Conservation (phyloP, 2,888 invertebrate genomes). For the Tetropium fuscum region DNA sequence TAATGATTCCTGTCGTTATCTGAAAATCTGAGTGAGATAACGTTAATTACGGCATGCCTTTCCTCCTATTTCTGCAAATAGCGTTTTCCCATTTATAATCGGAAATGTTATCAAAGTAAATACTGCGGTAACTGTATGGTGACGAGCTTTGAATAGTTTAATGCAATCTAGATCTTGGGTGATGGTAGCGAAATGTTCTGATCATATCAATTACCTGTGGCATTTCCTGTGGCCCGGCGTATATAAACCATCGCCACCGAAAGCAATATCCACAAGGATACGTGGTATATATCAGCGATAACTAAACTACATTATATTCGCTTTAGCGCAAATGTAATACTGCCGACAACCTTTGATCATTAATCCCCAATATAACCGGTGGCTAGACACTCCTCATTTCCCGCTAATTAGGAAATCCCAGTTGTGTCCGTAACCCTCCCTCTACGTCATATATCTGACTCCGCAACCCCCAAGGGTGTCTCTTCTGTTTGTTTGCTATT, state of each 20-base stretch:
- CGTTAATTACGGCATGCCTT: too few species aligned
- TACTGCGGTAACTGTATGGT: too few species aligned
- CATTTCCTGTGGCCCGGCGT: neutral
- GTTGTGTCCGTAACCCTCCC: slow-evolving; percentile 13
- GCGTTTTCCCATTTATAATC: too few species aligned
- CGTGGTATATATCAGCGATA: slow-evolving; percentile 28
- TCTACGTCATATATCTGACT: neutral
- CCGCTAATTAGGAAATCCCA: slow-evolving; percentile 34
- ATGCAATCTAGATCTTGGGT: too few species aligned
- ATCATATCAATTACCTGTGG: neutral
- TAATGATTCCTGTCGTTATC: too few species aligned
- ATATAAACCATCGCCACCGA: neutral
- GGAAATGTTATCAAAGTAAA: too few species aligned
- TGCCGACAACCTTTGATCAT: slow-evolving; percentile 39
- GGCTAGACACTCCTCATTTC: slow-evolving; percentile 29
- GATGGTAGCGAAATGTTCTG: too few species aligned
- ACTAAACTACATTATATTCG: slow-evolving; percentile 32
- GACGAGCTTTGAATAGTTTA: too few species aligned
- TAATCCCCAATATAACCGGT: slow-evolving; percentile 25
- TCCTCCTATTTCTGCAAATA: too few species aligned
- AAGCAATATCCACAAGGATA: slow-evolving; percentile 15
- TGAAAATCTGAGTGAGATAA: too few species aligned
- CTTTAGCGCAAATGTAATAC: slow-evolving; percentile 35
- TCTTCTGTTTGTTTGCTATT: slow-evolving; percentile 34
- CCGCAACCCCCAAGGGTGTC: slow-evolving; percentile 26